A percentile compares a stretch with the other conserved stretches of the same genome.
Evolutionary conservation across 2,888 invertebrate genomes (phyloP).

Genomic region (Cryptops parisi): DNA sequence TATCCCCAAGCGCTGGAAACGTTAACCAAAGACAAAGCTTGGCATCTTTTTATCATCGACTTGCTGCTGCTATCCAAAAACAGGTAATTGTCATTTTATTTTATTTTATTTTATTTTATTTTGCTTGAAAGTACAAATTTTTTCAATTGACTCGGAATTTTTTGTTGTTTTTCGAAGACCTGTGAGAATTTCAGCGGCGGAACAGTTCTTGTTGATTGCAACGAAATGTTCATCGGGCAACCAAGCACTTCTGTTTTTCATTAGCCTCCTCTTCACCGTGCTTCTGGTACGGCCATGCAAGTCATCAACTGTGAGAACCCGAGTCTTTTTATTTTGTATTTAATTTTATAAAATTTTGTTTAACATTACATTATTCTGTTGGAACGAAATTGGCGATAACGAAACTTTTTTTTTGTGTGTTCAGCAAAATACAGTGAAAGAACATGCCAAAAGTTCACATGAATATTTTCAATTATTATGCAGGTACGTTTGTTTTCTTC

Average conservation of each 20-base stretch:
- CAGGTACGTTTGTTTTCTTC: conserved; percentile 17
- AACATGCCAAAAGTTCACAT: conserved; percentile 55
- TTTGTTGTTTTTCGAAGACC: conserved; percentile 28
- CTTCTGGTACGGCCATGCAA: conserved; percentile 32
- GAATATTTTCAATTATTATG: conserved; percentile 51
- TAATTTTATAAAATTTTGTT: no score
- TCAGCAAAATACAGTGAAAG: conserved; percentile 45
- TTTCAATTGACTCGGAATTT: no score
- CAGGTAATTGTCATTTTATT: conserved; percentile 25
- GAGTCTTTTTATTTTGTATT: no score
- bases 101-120: no score
- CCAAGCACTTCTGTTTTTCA: conserved; percentile 47
- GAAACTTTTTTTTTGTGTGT: conserved; percentile 28
- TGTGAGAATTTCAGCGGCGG: conserved; percentile 61
- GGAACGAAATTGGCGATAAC: neutral
- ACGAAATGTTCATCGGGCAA: conserved; percentile 56
- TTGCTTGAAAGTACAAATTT: no score
- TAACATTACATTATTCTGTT: conserved; percentile 12
- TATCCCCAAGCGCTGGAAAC: conserved; percentile 74
- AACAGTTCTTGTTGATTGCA: conserved; percentile 69
- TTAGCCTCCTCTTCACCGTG: conserved; percentile 50
- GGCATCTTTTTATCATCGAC: conserved; percentile 79
- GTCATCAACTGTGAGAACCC: no score
- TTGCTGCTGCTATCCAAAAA: conserved; percentile 65
- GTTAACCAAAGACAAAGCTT: conserved; percentile 63